Percentiles rank a stretch among this genome's conserved stretches.
Evolutionary conservation across 2,113 vertebrate species (phyloP).

Genomic region (Corythoichthys haematopterus): DNA sequence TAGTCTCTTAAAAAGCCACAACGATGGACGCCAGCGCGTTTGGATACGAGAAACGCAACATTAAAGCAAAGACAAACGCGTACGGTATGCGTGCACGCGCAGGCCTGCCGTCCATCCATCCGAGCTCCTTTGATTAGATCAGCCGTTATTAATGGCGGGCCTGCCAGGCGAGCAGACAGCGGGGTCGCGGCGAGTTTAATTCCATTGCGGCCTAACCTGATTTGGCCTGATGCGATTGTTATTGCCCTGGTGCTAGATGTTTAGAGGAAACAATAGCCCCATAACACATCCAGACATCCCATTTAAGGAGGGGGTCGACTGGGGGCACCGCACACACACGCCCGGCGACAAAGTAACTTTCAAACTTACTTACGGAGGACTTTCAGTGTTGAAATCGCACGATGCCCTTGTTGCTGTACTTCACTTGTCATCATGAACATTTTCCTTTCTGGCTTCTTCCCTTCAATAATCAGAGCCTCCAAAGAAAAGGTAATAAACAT

Average conservation of each 20-base stretch:
- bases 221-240: conserved; percentile 98
- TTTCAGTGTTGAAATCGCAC: background rate
- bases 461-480: background rate
- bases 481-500: background rate
- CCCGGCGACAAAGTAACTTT: conserved; percentile 14
- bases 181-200: conserved; percentile 99
- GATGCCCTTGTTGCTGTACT: background rate
- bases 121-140: conserved; percentile 88
- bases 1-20: background rate
- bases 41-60: conserved; percentile 26
- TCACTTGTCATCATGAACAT: background rate
- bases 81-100: conserved; percentile 10
- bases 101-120: conserved; percentile 55
- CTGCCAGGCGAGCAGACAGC: conserved; percentile 86
- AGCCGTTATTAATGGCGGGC: conserved; percentile 99
- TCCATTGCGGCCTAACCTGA: conserved; percentile 99
- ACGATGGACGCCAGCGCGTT: background rate
- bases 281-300: conserved; percentile 98
- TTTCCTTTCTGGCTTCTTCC: background rate
- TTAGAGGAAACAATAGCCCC: conserved; percentile 99
- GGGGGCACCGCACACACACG: conserved; percentile 77
- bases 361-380: background rate
- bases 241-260: conserved; percentile 97
- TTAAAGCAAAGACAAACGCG: conserved; percentile 15
- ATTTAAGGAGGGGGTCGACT: conserved; percentile 87